Evolutionary conservation across 2,888 invertebrate species (phyloP).

Genomic region (Pristionchus entomophagus): DNA sequence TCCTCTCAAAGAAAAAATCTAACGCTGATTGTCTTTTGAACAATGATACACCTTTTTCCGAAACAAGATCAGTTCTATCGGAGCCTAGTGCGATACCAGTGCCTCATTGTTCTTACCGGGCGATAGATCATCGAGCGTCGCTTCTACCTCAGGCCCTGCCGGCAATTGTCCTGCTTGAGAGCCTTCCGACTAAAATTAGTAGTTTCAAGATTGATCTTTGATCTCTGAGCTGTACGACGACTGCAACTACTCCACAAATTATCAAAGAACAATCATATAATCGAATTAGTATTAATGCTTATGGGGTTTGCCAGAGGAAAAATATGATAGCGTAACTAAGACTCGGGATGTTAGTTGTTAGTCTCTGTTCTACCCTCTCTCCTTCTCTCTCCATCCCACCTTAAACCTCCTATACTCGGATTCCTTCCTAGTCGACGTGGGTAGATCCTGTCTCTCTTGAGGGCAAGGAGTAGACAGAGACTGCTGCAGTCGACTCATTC

Average conservation of each 20-base stretch:
- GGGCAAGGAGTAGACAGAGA: slow-evolving; percentile 73
- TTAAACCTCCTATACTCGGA: slow-evolving; percentile 74
- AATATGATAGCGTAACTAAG: too few relatives aligned
- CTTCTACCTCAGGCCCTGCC: slow-evolving; percentile 53
- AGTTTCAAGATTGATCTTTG: not conserved
- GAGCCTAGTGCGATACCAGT: too few relatives aligned
- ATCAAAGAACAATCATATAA: too few relatives aligned
- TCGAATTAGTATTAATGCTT: too few relatives aligned
- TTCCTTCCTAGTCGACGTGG: slow-evolving; percentile 60
- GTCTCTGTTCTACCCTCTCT: not conserved
- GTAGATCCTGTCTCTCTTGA: slow-evolving; percentile 54
- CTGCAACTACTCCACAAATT: too few relatives aligned
- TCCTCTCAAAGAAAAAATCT: too few relatives aligned
- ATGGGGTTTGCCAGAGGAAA: too few relatives aligned
- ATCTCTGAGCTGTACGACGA: not conserved
- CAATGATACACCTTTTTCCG: too few relatives aligned
- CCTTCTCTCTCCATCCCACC: slow-evolving; percentile 50
- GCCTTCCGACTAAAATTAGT: slow-evolving; percentile 61
- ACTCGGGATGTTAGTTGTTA: not conserved
- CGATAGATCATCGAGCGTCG: slow-evolving; percentile 68
- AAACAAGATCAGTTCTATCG: too few relatives aligned
- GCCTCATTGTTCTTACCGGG: too few relatives aligned
- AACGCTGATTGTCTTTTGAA: too few relatives aligned
- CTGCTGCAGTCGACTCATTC: slow-evolving; percentile 57
- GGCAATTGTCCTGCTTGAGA: slow-evolving; percentile 58